Evolutionary conservation across 1,140 invertebrate genomes (phyloP).

Genomic region (Magallana ariakensis): DNA sequence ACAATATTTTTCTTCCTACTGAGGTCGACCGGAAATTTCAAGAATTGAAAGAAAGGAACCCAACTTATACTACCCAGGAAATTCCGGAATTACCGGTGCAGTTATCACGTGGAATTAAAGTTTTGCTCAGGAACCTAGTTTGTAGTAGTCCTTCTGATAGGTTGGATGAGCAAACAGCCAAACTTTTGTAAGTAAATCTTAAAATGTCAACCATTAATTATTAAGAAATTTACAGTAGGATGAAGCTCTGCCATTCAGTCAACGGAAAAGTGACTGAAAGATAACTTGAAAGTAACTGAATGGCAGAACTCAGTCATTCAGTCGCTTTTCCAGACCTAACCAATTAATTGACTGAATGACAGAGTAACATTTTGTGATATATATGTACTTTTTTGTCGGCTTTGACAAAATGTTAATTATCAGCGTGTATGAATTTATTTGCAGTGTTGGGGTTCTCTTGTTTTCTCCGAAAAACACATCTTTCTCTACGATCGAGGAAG

Average conservation of each 20-base stretch:
- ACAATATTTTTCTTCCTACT: background rate
- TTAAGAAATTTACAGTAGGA: too few relatives aligned
- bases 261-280: too few relatives aligned
- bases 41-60: background rate
- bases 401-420: too few relatives aligned
- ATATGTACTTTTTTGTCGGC: too few relatives aligned
- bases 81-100: background rate
- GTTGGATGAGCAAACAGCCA: background rate
- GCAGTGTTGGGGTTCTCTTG: background rate
- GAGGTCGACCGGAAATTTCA: background rate
- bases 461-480: background rate
- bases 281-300: too few relatives aligned
- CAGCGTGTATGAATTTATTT: background rate
- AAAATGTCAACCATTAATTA: too few relatives aligned
- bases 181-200: background rate
- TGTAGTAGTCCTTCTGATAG: constrained; percentile 6
- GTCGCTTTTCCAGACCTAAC: too few relatives aligned
- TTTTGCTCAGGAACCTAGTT: background rate
- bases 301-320: too few relatives aligned
- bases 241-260: too few relatives aligned
- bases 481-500: background rate
- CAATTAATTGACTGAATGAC: too few relatives aligned
- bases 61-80: background rate
- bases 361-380: too few relatives aligned
- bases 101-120: background rate